A percentile compares a stretch with the other conserved stretches of the same genome.
Conservation (phyloP, 2,113 vertebrate genomes). For the Gymnorhina tibicen region DNA sequence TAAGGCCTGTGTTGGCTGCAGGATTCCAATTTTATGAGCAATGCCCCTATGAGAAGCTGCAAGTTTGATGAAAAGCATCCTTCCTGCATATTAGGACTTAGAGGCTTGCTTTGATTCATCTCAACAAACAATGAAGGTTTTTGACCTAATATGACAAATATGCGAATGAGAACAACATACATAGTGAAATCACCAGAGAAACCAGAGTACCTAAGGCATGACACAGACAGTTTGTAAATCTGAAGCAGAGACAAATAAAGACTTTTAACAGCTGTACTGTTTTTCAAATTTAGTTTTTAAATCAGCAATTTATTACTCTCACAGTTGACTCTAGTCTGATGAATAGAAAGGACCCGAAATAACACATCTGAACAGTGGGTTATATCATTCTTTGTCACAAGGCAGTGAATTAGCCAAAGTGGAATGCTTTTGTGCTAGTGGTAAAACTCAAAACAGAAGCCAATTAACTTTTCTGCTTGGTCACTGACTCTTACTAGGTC, state of each 20-base stretch:
- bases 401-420: background rate
- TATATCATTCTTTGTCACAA: background rate
- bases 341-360: background rate
- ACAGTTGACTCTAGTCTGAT: background rate
- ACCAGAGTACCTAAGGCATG: background rate
- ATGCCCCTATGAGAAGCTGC: background rate
- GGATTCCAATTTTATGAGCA: slow-evolving; percentile 20
- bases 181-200: background rate
- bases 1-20: background rate
- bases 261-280: background rate
- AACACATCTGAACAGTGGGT: background rate
- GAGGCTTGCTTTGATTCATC: background rate
- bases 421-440: background rate
- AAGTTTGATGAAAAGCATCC: background rate
- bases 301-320: background rate
- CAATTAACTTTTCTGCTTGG: background rate
- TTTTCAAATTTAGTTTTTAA: background rate
- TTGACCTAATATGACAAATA: background rate
- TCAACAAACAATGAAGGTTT: background rate
- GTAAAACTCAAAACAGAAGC: background rate
- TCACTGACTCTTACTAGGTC: background rate
- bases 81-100: slow-evolving; percentile 33
- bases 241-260: background rate
- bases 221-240: background rate
- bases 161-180: background rate